Evolutionary conservation across 2,113 vertebrate species (phyloP).

Genomic region (Clarias batrachus): DNA sequence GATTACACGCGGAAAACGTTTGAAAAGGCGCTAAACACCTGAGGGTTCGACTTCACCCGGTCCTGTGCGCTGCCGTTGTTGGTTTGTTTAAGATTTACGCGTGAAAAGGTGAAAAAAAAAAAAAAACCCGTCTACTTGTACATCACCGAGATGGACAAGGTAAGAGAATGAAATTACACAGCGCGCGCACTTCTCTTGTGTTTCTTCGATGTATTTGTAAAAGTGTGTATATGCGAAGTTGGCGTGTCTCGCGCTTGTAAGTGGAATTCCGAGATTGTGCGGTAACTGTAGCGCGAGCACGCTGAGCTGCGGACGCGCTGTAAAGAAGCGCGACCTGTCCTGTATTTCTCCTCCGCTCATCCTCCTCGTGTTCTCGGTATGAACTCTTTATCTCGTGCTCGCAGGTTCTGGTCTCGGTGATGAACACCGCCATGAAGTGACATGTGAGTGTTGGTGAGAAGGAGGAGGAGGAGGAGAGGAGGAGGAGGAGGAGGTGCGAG

Average conservation of each 20-base stretch:
- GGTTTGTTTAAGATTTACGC: neutral
- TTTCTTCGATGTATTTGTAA: constrained; percentile 2
- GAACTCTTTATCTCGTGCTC: neutral
- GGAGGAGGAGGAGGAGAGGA: constrained; percentile 28
- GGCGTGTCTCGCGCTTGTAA: neutral
- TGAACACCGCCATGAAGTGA: constrained; percentile 51
- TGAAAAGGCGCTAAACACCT: neutral
- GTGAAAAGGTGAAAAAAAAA: constrained; percentile 26
- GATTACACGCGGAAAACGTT: neutral
- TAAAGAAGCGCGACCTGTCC: neutral
- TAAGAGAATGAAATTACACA: constrained; percentile 13
- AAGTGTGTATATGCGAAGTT: neutral
- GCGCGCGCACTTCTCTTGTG: neutral
- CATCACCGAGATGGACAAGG: constrained; percentile 25
- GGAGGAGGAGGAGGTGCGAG: constrained; percentile 54
- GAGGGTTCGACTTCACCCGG: neutral
- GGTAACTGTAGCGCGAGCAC: neutral
- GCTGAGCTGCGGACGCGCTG: neutral
- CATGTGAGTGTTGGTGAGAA: constrained; percentile 68
- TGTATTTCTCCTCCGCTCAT: neutral
- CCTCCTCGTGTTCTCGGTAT: neutral
- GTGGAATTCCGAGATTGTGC: neutral
- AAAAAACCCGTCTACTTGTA: neutral
- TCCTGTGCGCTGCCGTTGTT: neutral
- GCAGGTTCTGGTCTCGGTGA: constrained; percentile 19